Percentiles rank a stretch among this genome's conserved stretches.
phyloP scores from a whole-genome alignment of 2,113 vertebrate species.

The Perognathus longimembris region DNA sequence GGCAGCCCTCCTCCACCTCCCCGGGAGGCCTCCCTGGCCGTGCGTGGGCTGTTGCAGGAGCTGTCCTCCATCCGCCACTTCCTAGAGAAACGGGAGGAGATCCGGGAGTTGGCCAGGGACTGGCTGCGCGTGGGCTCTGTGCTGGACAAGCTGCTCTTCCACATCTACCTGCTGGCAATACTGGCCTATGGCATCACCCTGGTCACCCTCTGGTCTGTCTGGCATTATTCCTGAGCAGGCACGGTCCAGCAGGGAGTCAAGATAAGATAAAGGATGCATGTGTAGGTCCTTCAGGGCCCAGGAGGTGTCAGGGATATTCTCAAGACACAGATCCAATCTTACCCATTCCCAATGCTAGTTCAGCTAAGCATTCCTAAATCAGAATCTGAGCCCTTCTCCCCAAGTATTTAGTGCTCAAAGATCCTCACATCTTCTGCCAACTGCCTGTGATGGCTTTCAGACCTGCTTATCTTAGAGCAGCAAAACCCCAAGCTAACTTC shows the following conservation, averaged over 20 bases:
- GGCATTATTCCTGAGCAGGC: constrained; percentile 90
- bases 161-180: constrained; percentile 92
- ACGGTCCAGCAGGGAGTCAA: rapidly evolving
- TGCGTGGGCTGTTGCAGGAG: constrained; percentile 91
- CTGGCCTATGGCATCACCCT: constrained; percentile 94
- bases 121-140: constrained; percentile 97
- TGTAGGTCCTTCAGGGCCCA: not conserved
- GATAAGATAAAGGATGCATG: not conserved
- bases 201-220: constrained; percentile 95
- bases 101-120: constrained; percentile 91
- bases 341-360: not conserved
- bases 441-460: not conserved
- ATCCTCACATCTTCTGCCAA: not conserved
- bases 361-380: not conserved
- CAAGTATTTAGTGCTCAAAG: not conserved
- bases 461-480: not conserved
- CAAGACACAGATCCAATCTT: not conserved
- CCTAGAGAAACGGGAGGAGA: constrained; percentile 93
- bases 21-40: constrained; percentile 80
- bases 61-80: constrained; percentile 91
- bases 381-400: not conserved
- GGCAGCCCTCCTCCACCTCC: constrained; percentile 62
- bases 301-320: not conserved
- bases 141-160: constrained; percentile 94
- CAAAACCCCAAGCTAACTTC: not conserved